A percentile compares a stretch with the other conserved stretches of the same genome.
phyloP scores from a whole-genome alignment of 2,888 invertebrate genomes.

The Hipparchia semele region DNA sequence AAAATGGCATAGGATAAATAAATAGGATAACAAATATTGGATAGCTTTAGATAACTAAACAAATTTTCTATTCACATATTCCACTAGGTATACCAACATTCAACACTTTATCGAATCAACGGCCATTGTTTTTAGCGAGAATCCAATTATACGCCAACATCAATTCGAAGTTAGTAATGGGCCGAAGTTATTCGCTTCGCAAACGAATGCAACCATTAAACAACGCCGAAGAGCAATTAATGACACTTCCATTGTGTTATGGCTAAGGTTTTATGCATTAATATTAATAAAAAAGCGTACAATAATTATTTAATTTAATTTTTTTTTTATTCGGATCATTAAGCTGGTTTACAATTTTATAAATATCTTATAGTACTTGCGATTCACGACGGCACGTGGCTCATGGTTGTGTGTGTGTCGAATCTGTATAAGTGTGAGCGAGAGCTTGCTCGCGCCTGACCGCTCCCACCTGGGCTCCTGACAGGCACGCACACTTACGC shows the following conservation, averaged over 20 bases:
- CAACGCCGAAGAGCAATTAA: slow-evolving; percentile 52
- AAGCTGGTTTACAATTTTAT: too few relatives aligned
- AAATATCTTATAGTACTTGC: too few relatives aligned
- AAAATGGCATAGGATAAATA: too few relatives aligned
- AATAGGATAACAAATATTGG: not conserved
- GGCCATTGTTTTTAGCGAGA: slow-evolving; percentile 17
- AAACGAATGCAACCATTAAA: slow-evolving; percentile 46
- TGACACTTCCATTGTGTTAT: slow-evolving; percentile 51
- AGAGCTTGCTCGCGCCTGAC: too few relatives aligned
- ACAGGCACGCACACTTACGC: too few relatives aligned
- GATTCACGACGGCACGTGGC: too few relatives aligned
- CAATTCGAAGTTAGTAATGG: slow-evolving; percentile 25
- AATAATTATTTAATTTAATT: too few relatives aligned
- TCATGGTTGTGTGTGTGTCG: too few relatives aligned
- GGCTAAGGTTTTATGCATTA: not conserved
- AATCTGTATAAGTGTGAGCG: too few relatives aligned
- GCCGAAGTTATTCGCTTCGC: slow-evolving; percentile 27
- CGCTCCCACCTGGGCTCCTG: too few relatives aligned
- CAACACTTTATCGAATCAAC: slow-evolving; percentile 14
- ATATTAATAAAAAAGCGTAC: too few relatives aligned
- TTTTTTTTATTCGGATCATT: too few relatives aligned
- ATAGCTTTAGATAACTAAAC: not conserved
- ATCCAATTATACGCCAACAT: slow-evolving; percentile 19
- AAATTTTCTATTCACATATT: not conserved
- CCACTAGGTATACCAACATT: not conserved